phyloP scores from a whole-genome alignment of 2,797 vertebrate genomes.

The Sebastes vulpes region DNA sequence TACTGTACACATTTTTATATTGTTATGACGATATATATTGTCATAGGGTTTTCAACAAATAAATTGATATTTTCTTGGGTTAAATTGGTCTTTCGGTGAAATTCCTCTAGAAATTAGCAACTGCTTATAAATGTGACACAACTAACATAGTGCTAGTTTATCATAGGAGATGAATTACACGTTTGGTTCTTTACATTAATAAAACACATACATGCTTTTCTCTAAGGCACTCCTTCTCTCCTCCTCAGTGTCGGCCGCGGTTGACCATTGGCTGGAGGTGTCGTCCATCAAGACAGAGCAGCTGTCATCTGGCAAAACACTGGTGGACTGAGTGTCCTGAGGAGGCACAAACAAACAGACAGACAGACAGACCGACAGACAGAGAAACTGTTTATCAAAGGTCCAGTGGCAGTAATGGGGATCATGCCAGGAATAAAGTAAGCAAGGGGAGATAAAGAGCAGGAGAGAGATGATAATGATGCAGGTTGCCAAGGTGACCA shows the following conservation, averaged over 20 bases:
- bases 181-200: background rate
- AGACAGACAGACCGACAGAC: constrained; percentile 9
- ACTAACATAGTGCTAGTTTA: background rate
- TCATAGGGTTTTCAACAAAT: background rate
- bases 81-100: background rate
- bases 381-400: constrained; percentile 53
- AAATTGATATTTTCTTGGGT: background rate
- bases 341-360: constrained; percentile 11
- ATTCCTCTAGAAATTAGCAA: background rate
- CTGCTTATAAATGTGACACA: background rate
- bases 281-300: constrained; percentile 84
- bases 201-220: constrained; percentile 91
- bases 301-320: constrained; percentile 80
- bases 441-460: constrained; percentile 50
- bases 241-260: constrained; percentile 87
- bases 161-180: background rate
- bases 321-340: constrained; percentile 80
- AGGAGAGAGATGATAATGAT: constrained; percentile 68
- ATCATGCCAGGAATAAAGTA: constrained; percentile 46
- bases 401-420: constrained; percentile 32
- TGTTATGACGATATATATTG: too few relatives aligned
- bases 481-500: constrained; percentile 83
- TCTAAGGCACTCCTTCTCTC: constrained; percentile 91
- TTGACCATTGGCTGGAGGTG: constrained; percentile 85
- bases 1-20: too few relatives aligned